Evolutionary conservation across 2,888 invertebrate genomes (phyloP).

Genomic region (Incurvaria masculella): DNA sequence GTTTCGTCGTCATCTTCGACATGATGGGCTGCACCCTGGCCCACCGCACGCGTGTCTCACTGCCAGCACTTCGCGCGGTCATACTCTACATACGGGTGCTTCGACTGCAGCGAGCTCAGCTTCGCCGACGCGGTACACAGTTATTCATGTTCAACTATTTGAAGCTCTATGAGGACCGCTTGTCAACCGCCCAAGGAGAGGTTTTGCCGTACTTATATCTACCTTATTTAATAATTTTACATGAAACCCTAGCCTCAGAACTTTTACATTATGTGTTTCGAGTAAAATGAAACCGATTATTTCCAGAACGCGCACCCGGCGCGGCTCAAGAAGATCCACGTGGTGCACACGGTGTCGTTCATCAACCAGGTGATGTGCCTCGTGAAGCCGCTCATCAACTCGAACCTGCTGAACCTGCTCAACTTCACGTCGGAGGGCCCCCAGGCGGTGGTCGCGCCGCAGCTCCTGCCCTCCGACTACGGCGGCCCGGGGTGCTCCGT

Average conservation of each 20-base stretch:
- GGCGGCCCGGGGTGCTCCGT: slow-evolving; percentile 57
- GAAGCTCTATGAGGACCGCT: slow-evolving; percentile 59
- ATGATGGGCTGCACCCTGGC: slow-evolving; percentile 66
- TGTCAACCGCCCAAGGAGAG: no score
- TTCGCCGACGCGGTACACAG: slow-evolving; percentile 57
- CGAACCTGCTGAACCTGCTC: slow-evolving; percentile 58
- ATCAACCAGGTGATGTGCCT: slow-evolving; percentile 67
- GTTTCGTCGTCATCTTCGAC: slow-evolving; percentile 64
- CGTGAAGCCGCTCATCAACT: slow-evolving; percentile 61
- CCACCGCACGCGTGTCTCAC: slow-evolving; percentile 60
- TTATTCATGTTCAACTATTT: slow-evolving; percentile 69
- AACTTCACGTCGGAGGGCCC: slow-evolving; percentile 56
- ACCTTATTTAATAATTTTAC: no score
- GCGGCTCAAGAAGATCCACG: slow-evolving; percentile 62
- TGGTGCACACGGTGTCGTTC: slow-evolving; percentile 64
- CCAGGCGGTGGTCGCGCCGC: slow-evolving; percentile 40
- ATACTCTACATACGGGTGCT: slow-evolving; percentile 65
- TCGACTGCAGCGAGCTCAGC: slow-evolving; percentile 61
- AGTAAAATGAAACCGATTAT: not conserved
- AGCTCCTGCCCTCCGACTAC: slow-evolving; percentile 53
- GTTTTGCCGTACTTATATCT: no score
- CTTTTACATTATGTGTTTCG: no score
- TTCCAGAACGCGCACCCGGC: slow-evolving; percentile 65
- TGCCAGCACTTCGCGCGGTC: slow-evolving; percentile 60
- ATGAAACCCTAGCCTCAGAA: no score